Conservation (phyloP, 2,113 vertebrate species). For the Bungarus multicinctus region DNA sequence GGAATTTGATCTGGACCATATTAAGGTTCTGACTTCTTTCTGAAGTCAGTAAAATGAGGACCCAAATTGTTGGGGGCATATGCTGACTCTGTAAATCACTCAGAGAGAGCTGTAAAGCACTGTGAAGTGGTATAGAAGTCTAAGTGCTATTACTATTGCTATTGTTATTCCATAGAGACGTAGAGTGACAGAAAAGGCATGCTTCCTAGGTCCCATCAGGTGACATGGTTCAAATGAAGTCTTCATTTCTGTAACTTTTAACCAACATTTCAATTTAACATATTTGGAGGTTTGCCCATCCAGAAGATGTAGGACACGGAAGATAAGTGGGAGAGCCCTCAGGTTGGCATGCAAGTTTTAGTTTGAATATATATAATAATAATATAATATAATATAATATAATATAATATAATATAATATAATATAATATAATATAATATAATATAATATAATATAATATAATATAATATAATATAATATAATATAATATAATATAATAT, state of each 20-base stretch:
- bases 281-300: not conserved
- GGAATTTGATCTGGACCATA: not conserved
- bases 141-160: not conserved
- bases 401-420: no score
- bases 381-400: no score
- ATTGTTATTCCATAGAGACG: not conserved
- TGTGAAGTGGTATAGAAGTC: not conserved
- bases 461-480: no score
- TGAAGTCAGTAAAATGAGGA: not conserved
- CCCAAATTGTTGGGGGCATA: not conserved
- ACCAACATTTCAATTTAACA: not conserved
- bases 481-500: no score
- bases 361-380: not conserved
- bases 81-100: not conserved
- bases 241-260: not conserved
- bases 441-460: no score
- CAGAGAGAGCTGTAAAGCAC: not conserved
- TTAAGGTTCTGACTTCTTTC: not conserved
- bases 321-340: not conserved
- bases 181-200: not conserved
- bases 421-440: no score
- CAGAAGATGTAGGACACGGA: not conserved
- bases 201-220: not conserved
- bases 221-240: not conserved
- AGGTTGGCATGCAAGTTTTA: not conserved